These are phyloP conservation scores for Phymanthus crucifer DNA, from an alignment of 92 coral and sea anemone genomes.

Conservation along the genomic window DNA sequence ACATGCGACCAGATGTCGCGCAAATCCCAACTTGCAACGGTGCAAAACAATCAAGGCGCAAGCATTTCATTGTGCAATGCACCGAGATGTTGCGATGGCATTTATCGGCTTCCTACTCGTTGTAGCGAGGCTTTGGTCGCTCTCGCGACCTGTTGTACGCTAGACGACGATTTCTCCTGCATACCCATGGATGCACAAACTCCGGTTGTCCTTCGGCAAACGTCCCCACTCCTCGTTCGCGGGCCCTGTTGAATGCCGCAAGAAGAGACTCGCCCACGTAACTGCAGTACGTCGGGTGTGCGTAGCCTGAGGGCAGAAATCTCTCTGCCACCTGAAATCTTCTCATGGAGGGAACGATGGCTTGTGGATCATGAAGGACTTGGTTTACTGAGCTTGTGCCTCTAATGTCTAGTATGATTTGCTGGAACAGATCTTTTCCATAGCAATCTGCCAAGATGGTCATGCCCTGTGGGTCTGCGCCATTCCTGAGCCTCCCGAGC, in stretches of 20 bases:
- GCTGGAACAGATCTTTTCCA: no score
- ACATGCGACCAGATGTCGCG: no score
- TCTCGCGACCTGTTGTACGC: background rate
- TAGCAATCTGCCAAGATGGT: no score
- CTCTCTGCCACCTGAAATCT: conserved; percentile 6
- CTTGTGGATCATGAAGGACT: background rate
- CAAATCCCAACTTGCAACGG: background rate
- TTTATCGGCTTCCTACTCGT: background rate
- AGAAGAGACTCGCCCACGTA: background rate
- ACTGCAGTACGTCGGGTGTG: no score
- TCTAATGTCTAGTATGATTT: no score
- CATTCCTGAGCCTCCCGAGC: no score
- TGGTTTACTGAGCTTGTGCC: background rate
- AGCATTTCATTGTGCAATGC: no score
- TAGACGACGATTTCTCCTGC: conserved; percentile 1
- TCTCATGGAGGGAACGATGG: background rate
- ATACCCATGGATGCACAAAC: background rate
- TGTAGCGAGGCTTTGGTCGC: background rate
- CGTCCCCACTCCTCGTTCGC: background rate
- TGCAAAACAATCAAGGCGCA: no score
- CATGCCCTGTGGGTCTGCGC: no score
- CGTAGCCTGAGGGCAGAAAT: background rate
- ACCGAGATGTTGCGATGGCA: background rate
- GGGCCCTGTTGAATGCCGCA: background rate
- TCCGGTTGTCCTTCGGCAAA: background rate